Evolutionary conservation across 2,888 invertebrate species (phyloP).

Genomic region (Drosophila affinis): DNA sequence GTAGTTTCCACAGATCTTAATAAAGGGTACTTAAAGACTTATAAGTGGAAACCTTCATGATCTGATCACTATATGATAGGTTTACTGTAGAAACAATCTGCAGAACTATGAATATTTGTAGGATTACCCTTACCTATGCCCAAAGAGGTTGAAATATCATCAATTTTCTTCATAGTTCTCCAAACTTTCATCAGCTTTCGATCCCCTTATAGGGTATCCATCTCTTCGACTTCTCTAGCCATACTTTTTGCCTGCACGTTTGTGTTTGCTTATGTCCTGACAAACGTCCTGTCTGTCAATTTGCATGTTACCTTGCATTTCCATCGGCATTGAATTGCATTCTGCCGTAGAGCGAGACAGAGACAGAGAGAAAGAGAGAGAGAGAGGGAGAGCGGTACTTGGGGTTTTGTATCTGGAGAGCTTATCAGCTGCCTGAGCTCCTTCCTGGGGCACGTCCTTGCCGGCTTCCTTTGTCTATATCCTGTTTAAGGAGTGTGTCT

Average conservation of each 20-base stretch:
- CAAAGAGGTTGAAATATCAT: not conserved
- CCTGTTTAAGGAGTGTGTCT: constrained; percentile 2
- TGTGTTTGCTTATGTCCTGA: constrained; percentile 69
- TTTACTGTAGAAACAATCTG: not conserved
- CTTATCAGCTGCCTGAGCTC: constrained; percentile 61
- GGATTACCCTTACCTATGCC: no score
- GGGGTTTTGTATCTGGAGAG: constrained; percentile 1
- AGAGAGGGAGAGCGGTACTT: not conserved
- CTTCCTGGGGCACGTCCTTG: constrained; percentile 70
- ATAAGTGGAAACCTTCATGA: not conserved
- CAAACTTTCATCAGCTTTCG: not conserved
- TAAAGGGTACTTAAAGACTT: not conserved
- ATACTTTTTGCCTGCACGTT: constrained; percentile 12
- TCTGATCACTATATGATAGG: not conserved
- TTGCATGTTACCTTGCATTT: constrained; percentile 76
- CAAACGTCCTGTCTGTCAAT: constrained; percentile 67
- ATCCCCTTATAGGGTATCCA: not conserved
- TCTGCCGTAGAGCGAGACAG: not conserved
- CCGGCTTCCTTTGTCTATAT: constrained; percentile 53
- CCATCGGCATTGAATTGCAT: constrained; percentile 68
- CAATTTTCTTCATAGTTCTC: not conserved
- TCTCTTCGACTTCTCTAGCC: not conserved
- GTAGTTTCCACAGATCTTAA: not conserved
- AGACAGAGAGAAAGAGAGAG: not conserved
- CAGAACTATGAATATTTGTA: not conserved